Evolutionary conservation across 2,888 invertebrate genomes (phyloP), one percentile per base, ranked within the genome.

Genomic region (Ramazzottius varieornatus): DNA sequence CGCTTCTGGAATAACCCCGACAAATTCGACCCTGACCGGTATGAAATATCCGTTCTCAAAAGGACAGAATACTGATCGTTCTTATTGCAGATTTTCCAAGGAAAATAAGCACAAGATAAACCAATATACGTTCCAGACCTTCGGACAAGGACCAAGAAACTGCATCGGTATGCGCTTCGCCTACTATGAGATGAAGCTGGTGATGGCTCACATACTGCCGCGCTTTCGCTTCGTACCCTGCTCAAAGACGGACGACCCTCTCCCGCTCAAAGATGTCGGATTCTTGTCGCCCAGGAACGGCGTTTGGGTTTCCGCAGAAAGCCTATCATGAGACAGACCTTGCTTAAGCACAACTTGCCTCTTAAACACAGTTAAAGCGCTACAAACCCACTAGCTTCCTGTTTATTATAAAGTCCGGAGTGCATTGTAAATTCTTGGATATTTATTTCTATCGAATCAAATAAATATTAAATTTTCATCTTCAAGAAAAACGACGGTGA

Each of bases 101-200:
- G 54, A 54, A 29, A 54, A 54, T 24, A 54, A 54, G 54, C 54
- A 54, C 20, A 54, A 54, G 20, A 29, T 54, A 4, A 54, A 24
- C 4, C 54, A 8, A 16, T 54, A 54, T 24, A 54, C 54, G 4
- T 54, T 54, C 29, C 13, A 54, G 4, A 29, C 54, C 16, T 54
- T 54, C 24, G 54, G 54, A 24, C 54, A 54, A 54, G 54, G 54
- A n/a, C 54, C 54, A 24, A 54, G 54, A 29, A 54, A 54, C 24
- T 54, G 54, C 54, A 29, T 54, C 29, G 54, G 54, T 16, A 54
- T 54, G 54, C 54, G 54, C 24, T 54, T 54, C 29, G 54, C 54
- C 4, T 54, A 54, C 29, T 54, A 54, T 29, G 54, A 54, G 24
- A 54, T 54, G 4, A 54, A 54, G 29, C 13, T 54, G 54, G 54